Conservation (phyloP, 1,140 invertebrate genomes). For the Cotesia chilonis region DNA sequence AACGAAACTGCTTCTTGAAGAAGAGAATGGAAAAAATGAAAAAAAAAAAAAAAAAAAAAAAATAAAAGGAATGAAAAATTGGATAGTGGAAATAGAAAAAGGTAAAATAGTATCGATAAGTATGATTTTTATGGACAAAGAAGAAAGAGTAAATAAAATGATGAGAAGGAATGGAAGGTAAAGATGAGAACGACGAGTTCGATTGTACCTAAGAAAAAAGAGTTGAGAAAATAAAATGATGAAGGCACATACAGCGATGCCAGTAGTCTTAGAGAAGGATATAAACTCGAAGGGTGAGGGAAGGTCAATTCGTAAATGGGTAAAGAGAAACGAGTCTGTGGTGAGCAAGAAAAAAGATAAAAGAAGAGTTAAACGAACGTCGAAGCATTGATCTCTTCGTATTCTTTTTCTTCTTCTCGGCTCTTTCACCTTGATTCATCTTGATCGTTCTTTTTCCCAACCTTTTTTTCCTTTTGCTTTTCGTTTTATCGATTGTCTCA, state of each 20-base stretch:
- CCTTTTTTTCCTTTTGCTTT: constrained; percentile 25
- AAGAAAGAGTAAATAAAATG: constrained; percentile 11
- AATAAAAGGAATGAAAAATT: neutral
- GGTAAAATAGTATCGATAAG: constrained; percentile 3
- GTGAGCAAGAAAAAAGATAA: constrained; percentile 23
- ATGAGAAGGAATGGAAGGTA: constrained; percentile 2
- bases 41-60: neutral
- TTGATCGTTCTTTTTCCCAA: constrained; percentile 30
- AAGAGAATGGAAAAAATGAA: neutral
- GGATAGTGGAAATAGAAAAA: constrained; percentile 13
- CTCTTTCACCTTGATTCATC: constrained; percentile 12
- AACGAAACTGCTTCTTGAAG: neutral
- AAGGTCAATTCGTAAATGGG: constrained; percentile 29
- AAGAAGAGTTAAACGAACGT: constrained; percentile 27
- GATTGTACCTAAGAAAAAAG: constrained; percentile 22
- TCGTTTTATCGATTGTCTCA: constrained; percentile 1
- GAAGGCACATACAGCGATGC: neutral
- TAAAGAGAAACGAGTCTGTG: constrained; percentile 24
- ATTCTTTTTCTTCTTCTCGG: constrained; percentile 10
- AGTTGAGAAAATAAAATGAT: constrained; percentile 25
- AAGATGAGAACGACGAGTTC: constrained; percentile 18
- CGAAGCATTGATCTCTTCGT: constrained; percentile 22
- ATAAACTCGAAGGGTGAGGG: neutral
- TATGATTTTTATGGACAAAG: constrained; percentile 10
- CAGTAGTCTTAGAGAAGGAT: constrained; percentile 7